A percentile compares a stretch with the other conserved stretches of the same genome.
Conservation (phyloP, 2,888 invertebrate species). For the Synergus itoensis region DNA sequence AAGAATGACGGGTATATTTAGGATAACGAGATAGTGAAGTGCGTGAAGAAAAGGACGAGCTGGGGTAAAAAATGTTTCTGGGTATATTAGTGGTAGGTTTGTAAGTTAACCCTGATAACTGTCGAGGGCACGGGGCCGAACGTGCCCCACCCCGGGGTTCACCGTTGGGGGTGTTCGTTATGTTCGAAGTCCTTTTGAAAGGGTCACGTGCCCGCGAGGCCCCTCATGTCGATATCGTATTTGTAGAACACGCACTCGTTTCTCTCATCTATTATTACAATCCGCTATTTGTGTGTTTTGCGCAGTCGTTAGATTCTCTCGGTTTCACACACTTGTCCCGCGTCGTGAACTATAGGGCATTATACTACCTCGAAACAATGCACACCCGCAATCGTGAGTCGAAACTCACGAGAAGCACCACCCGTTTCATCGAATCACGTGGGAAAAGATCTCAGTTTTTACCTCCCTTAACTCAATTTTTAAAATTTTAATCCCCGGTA, state of each 20-base stretch:
- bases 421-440: conserved; percentile 64
- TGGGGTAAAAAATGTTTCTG: conserved; percentile 40
- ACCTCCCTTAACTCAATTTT: not conserved
- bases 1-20: not conserved
- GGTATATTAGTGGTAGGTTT: conserved; percentile 57
- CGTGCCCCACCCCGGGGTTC: conserved; percentile 61
- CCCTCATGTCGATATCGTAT: conserved; percentile 75
- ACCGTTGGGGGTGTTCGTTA: conserved; percentile 75
- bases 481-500: too few species aligned
- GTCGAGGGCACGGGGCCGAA: conserved; percentile 64
- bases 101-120: conserved; percentile 72
- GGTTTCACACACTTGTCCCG: conserved; percentile 70
- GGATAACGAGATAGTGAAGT: conserved; percentile 15
- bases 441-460: conserved; percentile 62
- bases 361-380: conserved; percentile 70
- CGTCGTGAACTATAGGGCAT: conserved; percentile 62
- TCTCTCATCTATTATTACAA: conserved; percentile 74
- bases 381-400: conserved; percentile 60
- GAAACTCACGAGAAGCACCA: conserved; percentile 50
- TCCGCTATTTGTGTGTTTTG: conserved; percentile 75
- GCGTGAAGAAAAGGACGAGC: conserved; percentile 37
- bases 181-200: conserved; percentile 68
- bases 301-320: conserved; percentile 58
- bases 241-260: conserved; percentile 74
- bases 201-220: conserved; percentile 71